Base-by-base conservation (phyloP, 2,797 vertebrate species). In the Emys orbicularis region DNA sequence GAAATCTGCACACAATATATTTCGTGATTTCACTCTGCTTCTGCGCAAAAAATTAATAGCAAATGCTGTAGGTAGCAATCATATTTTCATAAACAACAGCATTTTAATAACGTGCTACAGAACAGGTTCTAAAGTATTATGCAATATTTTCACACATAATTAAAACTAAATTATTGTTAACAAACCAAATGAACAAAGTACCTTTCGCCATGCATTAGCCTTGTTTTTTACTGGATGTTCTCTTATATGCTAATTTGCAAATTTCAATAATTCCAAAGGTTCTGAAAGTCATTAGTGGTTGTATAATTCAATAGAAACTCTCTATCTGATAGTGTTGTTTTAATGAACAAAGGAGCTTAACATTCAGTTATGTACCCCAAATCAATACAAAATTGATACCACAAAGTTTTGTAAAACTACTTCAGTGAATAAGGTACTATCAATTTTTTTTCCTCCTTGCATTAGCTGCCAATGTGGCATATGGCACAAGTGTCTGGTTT, bases 291-390 rank as follows among this genome's bases (percentile, higher is more conserved):
- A 68, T 68, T 68, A 68, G 4, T 37, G 61, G n/a, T 59, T 59
- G 29, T 13, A 59, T 59, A 12, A 59, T 59, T 59, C 29, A 59
- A 31, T 37, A 37, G 19, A 23, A 21, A 37, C 19, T 68, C n/a
- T 68, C n/a, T 68, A n/a, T 68, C 31, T 94, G 95, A 97, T 97
- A 97, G 95, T 97, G 95, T 96, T 97, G 96, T 96, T 97, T 95
- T 97, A 97, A 97, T 97, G 95, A 96, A 95, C 94, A 95, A 93
- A 95, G 88, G 96, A 91, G 91, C 92, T 95, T 95, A 94, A 92
- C 90, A 92, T 88, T 94, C 93, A 76, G 91, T 94, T 88, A 76
- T 92, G 93, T 79, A 94, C 56, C 87, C 90, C 88, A 93, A 37
- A 37, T 15, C 16, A 65, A 65, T 65, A 65, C 34, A 19, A 65